A percentile compares a stretch with the other conserved stretches of the same genome.
phyloP scores from a whole-genome alignment of 2,888 invertebrate species.

The Chorisops tibialis region DNA sequence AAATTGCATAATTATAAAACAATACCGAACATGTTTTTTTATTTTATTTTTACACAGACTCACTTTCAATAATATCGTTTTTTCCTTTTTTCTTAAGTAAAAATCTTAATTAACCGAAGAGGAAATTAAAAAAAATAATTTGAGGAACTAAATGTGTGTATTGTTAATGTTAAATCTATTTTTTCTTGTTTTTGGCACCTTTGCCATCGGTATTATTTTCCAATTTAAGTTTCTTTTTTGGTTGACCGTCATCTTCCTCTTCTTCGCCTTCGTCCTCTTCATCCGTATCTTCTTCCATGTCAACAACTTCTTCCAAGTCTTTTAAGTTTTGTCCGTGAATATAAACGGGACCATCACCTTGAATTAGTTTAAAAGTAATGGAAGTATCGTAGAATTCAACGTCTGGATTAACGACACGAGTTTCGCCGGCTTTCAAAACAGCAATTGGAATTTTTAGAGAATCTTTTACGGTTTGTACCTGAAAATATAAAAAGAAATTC shows the following conservation, averaged over 20 bases:
- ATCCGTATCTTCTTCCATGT: constrained; percentile 76
- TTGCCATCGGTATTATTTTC: constrained; percentile 69
- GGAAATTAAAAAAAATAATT: constrained; percentile 4
- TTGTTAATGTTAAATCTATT: constrained; percentile 31
- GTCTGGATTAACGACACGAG: constrained; percentile 72
- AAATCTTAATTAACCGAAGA: constrained; percentile 20
- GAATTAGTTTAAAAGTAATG: constrained; percentile 74
- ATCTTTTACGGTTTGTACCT: constrained; percentile 56
- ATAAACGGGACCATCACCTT: constrained; percentile 77
- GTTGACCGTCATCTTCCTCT: constrained; percentile 73
- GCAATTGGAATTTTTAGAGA: constrained; percentile 80
- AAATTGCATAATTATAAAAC: too few relatives aligned
- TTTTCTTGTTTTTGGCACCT: constrained; percentile 68
- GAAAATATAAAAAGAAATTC: constrained; percentile 30
- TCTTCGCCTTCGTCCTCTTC: constrained; percentile 68
- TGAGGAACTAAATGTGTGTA: constrained; percentile 16
- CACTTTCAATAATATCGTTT: constrained; percentile 8
- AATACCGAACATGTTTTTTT: too few relatives aligned
- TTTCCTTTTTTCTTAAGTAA: constrained; percentile 21
- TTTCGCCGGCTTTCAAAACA: constrained; percentile 74
- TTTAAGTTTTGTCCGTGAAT: constrained; percentile 81
- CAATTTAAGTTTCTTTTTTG: constrained; percentile 75
- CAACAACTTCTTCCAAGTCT: constrained; percentile 78
- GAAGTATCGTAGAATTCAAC: constrained; percentile 84
- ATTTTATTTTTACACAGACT: constrained; percentile 7